Evolutionary conservation across 2,888 invertebrate species (phyloP).

Genomic region (Leptopilina drosophilae): DNA sequence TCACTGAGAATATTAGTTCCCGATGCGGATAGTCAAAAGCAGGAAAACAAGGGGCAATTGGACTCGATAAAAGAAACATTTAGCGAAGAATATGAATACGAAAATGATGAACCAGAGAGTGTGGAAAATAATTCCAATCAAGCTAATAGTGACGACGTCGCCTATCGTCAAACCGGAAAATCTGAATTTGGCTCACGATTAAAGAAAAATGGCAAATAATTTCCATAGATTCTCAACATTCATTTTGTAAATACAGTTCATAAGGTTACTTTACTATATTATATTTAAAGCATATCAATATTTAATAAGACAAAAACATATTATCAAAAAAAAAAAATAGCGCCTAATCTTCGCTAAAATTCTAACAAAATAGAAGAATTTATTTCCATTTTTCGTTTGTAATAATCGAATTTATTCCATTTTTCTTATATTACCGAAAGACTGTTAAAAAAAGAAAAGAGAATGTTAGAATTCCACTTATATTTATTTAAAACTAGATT

Average conservation of each 20-base stretch:
- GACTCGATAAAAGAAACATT: constrained; percentile 56
- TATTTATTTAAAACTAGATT: constrained; percentile 6
- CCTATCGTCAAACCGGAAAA: constrained; percentile 47
- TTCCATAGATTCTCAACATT: background rate
- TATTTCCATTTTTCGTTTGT: too few species aligned
- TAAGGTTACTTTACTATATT: background rate
- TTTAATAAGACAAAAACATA: constrained; percentile 1
- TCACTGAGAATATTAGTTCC: constrained; percentile 78
- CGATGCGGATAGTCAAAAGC: constrained; percentile 73
- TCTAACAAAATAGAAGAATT: background rate
- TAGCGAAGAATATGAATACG: constrained; percentile 65
- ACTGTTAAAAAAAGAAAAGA: background rate
- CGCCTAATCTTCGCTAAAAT: background rate
- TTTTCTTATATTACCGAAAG: background rate
- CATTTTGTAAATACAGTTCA: constrained; percentile 15
- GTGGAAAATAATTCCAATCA: constrained; percentile 14
- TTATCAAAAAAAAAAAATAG: background rate
- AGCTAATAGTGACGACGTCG: constrained; percentile 31
- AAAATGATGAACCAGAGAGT: constrained; percentile 59
- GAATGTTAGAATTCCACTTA: background rate
- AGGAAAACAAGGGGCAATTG: constrained; percentile 66
- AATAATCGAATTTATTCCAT: too few species aligned
- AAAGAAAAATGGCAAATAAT: constrained; percentile 57
- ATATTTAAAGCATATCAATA: background rate
- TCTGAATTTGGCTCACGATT: constrained; percentile 68